These are phyloP conservation scores for Erythrocercus mccallii DNA, from an alignment of 2,113 vertebrate genomes.

Conservation along the genomic window DNA sequence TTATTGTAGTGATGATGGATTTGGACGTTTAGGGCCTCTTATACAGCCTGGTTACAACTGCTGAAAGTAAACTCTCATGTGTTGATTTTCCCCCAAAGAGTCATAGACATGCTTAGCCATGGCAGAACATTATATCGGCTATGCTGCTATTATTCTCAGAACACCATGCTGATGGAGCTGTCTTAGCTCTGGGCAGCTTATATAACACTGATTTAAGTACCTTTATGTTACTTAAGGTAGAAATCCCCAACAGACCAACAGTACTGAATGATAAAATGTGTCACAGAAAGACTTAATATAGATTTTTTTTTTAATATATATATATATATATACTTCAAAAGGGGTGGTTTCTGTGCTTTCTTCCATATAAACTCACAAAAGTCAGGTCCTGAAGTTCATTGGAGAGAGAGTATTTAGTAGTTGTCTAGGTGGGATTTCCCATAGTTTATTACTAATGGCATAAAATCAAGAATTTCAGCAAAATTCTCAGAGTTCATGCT, in stretches of 20 bases:
- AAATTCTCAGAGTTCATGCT: not conserved
- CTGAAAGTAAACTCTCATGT: not conserved
- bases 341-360: not conserved
- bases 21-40: not conserved
- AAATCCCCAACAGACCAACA: not conserved
- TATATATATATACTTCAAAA: no score
- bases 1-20: not conserved
- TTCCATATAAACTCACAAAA: not conserved
- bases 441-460: not conserved
- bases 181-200: not conserved
- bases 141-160: not conserved
- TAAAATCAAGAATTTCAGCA: not conserved
- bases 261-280: not conserved
- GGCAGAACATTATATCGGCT: not conserved
- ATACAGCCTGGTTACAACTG: not conserved
- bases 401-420: not conserved
- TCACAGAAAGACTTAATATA: not conserved
- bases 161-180: rapidly evolving
- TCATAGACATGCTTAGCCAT: not conserved
- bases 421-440: not conserved
- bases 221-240: not conserved
- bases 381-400: not conserved
- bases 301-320: not conserved
- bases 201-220: not conserved
- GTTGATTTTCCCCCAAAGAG: not conserved